A percentile compares a stretch with the other conserved stretches of the same genome.
Conservation (phyloP, 2,888 invertebrate species). For the Hirtodrosophila duncani region DNA sequence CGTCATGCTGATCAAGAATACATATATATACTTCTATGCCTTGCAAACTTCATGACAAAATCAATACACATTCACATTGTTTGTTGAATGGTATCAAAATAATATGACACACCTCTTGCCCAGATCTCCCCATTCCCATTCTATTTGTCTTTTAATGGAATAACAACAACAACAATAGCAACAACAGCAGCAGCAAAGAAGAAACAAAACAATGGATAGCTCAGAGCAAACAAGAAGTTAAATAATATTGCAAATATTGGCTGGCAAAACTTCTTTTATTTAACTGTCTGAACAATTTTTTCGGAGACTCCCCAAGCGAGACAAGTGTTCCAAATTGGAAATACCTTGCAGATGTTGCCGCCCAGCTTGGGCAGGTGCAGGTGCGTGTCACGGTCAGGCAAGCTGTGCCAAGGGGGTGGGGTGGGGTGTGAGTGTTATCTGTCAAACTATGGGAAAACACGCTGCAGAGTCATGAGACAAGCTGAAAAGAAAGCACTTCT, state of each 20-base stretch:
- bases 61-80: too few species aligned
- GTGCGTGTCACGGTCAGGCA: too few species aligned
- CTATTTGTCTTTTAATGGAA: slow-evolving; percentile 19
- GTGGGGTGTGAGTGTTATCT: not conserved
- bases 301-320: slow-evolving; percentile 1
- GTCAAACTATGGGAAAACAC: slow-evolving; percentile 29
- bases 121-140: slow-evolving; percentile 27
- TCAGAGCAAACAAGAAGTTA: slow-evolving; percentile 22
- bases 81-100: too few species aligned
- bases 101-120: not conserved
- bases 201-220: slow-evolving; percentile 13
- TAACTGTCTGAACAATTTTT: slow-evolving; percentile 8
- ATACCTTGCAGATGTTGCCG: slow-evolving; percentile 28
- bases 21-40: too few species aligned
- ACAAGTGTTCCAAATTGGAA: slow-evolving; percentile 16
- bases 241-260: slow-evolving; percentile 52
- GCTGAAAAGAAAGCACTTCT: too few species aligned
- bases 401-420: too few species aligned
- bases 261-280: slow-evolving; percentile 3
- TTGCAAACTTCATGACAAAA: too few species aligned
- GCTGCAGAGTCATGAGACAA: slow-evolving; percentile 23
- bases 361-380: not conserved
- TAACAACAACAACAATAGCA: not conserved
- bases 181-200: slow-evolving; percentile 9
- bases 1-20: too few species aligned